A percentile compares a stretch with the other conserved stretches of the same genome.
Conservation (phyloP, 2,113 vertebrate genomes). For the Haemorhous mexicanus region DNA sequence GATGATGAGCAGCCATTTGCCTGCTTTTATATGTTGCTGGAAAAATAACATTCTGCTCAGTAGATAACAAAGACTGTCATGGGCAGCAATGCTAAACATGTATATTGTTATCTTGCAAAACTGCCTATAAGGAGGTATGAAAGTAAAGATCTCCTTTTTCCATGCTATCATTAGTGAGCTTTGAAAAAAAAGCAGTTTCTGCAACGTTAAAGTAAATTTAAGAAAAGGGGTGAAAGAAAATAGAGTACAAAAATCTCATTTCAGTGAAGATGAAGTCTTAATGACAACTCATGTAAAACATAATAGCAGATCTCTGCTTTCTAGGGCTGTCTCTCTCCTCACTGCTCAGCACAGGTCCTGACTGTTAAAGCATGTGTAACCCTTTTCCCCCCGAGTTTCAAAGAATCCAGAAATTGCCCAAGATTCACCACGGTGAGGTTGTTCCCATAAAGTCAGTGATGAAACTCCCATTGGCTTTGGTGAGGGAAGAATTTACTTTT, state of each 20-base stretch:
- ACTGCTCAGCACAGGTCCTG: background rate
- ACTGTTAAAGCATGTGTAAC: background rate
- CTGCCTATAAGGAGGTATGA: background rate
- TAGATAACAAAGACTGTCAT: constrained; percentile 39
- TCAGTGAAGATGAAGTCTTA: constrained; percentile 88
- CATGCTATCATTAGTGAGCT: constrained; percentile 56
- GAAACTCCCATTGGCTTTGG: background rate
- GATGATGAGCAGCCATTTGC: constrained; percentile 73
- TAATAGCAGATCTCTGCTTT: background rate
- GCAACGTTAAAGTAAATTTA: constrained; percentile 57
- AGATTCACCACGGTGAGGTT: background rate
- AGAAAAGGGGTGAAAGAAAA: constrained; percentile 78
- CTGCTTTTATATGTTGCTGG: constrained; percentile 43
- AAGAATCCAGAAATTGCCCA: background rate
- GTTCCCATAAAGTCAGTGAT: background rate
- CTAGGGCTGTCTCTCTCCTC: background rate
- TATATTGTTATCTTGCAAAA: background rate
- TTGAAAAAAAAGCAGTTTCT: constrained; percentile 69
- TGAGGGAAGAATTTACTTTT: background rate
- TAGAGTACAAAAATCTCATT: constrained; percentile 87
- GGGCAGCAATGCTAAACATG: background rate
- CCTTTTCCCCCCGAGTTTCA: fast-evolving
- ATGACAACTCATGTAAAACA: background rate
- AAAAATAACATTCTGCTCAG: constrained; percentile 59
- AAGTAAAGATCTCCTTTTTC: constrained; percentile 21